Conservation (phyloP, 2,888 invertebrate genomes). For the Cenopis cana region DNA sequence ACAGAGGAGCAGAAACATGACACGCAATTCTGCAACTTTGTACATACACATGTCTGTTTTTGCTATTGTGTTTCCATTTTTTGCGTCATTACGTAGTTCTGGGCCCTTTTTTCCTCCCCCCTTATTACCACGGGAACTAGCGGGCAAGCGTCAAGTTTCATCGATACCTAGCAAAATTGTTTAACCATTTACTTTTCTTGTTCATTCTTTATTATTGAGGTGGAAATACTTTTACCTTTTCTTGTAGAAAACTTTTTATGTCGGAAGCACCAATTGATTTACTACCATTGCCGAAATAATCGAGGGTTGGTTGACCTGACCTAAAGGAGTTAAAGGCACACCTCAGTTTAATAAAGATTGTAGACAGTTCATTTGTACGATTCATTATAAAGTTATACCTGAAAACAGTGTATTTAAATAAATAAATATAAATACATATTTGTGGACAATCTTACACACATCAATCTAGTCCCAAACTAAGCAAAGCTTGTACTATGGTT, state of each 20-base stretch:
- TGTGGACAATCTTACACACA: too few relatives aligned
- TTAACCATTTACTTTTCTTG: slow-evolving; percentile 4
- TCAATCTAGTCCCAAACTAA: too few relatives aligned
- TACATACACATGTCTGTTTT: slow-evolving; percentile 4
- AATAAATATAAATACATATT: too few relatives aligned
- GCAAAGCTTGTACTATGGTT: too few relatives aligned
- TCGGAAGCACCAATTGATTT: background rate
- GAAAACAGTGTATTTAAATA: too few relatives aligned
- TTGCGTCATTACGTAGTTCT: slow-evolving; percentile 28
- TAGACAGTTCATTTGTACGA: too few relatives aligned
- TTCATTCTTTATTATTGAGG: slow-evolving; percentile 10
- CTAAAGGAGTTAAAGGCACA: background rate
- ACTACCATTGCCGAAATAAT: background rate
- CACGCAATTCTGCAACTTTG: slow-evolving; percentile 11
- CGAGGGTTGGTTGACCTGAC: background rate
- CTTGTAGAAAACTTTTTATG: background rate
- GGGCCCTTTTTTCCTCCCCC: slow-evolving; percentile 8
- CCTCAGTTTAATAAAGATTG: too few relatives aligned
- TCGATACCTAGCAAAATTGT: slow-evolving; percentile 7
- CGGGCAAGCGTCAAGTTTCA: slow-evolving; percentile 23
- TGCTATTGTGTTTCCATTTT: slow-evolving; percentile 10
- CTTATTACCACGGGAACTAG: slow-evolving; percentile 3
- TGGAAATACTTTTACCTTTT: slow-evolving; percentile 20
- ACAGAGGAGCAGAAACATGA: slow-evolving; percentile 3
- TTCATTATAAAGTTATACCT: too few relatives aligned